These are phyloP conservation scores for Sterna hirundo DNA, from an alignment of 2,113 vertebrate species.

Conservation along the genomic window DNA sequence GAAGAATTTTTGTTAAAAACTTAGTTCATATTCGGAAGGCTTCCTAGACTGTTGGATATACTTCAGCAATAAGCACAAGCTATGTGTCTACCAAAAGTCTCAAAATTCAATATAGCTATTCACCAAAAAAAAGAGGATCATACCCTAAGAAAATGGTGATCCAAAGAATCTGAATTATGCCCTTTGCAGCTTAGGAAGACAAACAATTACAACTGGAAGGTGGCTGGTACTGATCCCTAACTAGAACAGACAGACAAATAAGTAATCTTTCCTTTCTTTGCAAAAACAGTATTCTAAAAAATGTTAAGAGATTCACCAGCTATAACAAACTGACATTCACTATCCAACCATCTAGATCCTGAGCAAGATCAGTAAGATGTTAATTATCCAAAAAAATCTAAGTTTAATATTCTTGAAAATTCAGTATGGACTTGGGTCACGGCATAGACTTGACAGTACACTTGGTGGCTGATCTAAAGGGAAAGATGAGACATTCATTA, in stretches of 20 bases:
- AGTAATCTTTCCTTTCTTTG: not conserved
- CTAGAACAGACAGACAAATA: not conserved
- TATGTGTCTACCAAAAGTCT: not conserved
- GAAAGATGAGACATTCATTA: not conserved
- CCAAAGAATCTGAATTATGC: not conserved
- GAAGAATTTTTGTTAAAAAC: not conserved
- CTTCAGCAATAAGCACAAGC: not conserved
- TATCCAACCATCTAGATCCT: not conserved
- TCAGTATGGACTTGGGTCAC: not conserved
- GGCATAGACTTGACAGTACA: not conserved
- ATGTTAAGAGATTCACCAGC: not conserved
- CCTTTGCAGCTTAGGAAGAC: not conserved
- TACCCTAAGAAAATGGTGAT: not conserved
- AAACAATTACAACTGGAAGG: not conserved
- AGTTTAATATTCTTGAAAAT: not conserved
- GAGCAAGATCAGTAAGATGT: not conserved
- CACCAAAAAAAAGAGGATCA: not conserved
- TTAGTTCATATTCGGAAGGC: not conserved
- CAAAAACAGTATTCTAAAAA: not conserved
- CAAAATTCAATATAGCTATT: not conserved
- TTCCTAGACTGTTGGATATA: not conserved
- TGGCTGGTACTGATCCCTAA: not conserved
- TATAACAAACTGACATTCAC: not conserved
- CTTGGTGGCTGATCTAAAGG: not conserved
- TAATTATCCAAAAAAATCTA: not conserved